Conservation (phyloP, 2,797 vertebrate genomes). For the Enteromius afrohamiltoni region DNA sequence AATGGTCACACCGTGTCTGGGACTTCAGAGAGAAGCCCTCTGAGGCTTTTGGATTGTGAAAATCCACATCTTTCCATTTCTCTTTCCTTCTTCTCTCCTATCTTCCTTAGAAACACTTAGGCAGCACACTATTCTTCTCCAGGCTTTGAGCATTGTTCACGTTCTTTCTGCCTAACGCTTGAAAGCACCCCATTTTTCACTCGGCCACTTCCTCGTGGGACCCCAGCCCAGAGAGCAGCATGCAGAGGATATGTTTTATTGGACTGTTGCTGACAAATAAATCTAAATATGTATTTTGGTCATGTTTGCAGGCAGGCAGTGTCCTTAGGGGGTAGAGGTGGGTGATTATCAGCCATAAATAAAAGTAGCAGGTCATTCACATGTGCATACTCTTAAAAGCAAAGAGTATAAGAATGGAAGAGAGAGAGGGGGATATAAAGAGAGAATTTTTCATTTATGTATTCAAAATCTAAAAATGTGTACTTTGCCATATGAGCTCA, state of each 20-base stretch:
- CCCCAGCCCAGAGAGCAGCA: conserved; percentile 76
- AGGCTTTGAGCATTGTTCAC: conserved; percentile 80
- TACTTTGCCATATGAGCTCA: not conserved
- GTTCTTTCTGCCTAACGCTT: conserved; percentile 80
- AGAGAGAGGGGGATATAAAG: not conserved
- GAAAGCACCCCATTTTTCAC: conserved; percentile 83
- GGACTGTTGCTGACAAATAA: conserved; percentile 84
- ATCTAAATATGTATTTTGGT: conserved; percentile 86
- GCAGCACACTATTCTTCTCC: conserved; percentile 53
- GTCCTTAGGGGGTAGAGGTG: conserved; percentile 72
- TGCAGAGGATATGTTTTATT: conserved; percentile 83
- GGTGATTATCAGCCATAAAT: conserved; percentile 82
- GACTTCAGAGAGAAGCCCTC: conserved; percentile 69
- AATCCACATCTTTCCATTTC: conserved; percentile 74
- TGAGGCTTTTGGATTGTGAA: conserved; percentile 73
- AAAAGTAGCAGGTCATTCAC: conserved; percentile 74
- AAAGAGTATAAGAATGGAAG: conserved; percentile 68
- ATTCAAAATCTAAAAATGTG: not conserved
- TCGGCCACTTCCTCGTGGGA: conserved; percentile 74
- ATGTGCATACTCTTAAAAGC: conserved; percentile 71
- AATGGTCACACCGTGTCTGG: conserved; percentile 73
- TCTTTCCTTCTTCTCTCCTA: conserved; percentile 37
- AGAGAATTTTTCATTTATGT: not conserved
- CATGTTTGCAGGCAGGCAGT: conserved; percentile 75
- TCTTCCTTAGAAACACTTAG: conserved; percentile 50